Evolutionary conservation across 1,140 invertebrate genomes (phyloP), one percentile per base, ranked within the genome.

Genomic region (Caenorhabditis brenneri): DNA sequence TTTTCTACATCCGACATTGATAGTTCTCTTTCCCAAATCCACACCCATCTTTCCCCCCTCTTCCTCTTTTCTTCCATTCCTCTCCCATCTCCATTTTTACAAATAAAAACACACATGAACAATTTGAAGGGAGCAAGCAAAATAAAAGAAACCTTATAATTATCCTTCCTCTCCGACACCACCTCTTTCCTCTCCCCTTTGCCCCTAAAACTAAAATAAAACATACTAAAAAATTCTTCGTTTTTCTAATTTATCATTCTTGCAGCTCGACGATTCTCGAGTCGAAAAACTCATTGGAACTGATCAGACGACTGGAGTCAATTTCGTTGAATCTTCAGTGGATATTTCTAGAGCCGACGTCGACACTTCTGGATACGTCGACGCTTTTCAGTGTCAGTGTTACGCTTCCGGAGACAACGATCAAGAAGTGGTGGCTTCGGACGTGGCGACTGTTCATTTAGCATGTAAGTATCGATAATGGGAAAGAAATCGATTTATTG

Each of bases 391-490:
- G 39, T 89, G 89, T 55, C 88, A 89, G 84, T 89, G 89, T 31
- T 89, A 86, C 74, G 89, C 89, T 46, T 88, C 80, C 19, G 65
- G 80, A 53, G 58, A 80, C 22, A 69, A 49, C 78, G 84, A 88
- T 29, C 58, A 84, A 22, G 46, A 78, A 48, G 82, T 86, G 24
- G 79, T 88, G n/a, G 84, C 84, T 27, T 89, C 89, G 16, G 88
- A 89, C 29, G 69, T 78, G n/a, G 88, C 88, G n/a, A 80, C 81
- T 19, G 74, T 89, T 31, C 84, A 86, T 46, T 27, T 91, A 22
- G 88, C 88, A 39, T 89, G 88, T 89, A 69, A 89, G 88, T 88
- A n/a, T n/a, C n/a, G n/a, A n/a, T n/a, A n/a, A n/a, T n/a, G n/a
- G n/a, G n/a, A n/a, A n/a, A n/a, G n/a, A n/a, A n/a, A n/a, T n/a